These are phyloP conservation scores for Nowickia ferox DNA, from an alignment of 2,888 invertebrate genomes.

Conservation along the genomic window DNA sequence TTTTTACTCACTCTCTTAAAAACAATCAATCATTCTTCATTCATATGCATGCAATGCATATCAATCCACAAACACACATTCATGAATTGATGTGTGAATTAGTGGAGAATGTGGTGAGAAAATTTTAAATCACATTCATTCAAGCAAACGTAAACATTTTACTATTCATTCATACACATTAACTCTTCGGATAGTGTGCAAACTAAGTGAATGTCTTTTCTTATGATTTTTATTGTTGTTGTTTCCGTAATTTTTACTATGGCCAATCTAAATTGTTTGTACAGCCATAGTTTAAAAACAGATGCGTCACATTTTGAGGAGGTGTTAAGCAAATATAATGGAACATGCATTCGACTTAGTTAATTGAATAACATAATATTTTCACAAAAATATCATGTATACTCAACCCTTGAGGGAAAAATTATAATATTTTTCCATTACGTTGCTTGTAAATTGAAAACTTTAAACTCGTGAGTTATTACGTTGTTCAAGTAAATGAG, in stretches of 20 bases:
- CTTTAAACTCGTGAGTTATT: too few species aligned
- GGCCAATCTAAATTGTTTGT: conserved; percentile 63
- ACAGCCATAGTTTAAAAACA: conserved; percentile 57
- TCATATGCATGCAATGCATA: conserved; percentile 43
- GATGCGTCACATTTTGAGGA: conserved; percentile 26
- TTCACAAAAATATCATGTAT: too few species aligned
- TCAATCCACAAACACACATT: conserved; percentile 16
- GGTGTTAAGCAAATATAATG: conserved; percentile 9
- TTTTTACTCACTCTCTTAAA: conserved; percentile 58
- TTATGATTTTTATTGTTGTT: conserved; percentile 45
- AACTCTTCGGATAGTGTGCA: not conserved
- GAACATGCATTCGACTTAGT: not conserved
- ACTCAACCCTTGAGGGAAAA: too few species aligned
- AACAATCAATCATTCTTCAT: conserved; percentile 68
- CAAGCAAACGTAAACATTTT: not conserved
- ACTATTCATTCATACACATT: not conserved
- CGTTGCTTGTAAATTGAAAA: too few species aligned
- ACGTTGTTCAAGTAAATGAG: too few species aligned
- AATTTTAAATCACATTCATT: conserved; percentile 1
- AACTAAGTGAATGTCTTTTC: conserved; percentile 12
- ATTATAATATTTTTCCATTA: too few species aligned
- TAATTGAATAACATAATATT: too few species aligned
- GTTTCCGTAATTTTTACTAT: conserved; percentile 38
- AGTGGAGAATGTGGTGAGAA: conserved; percentile 35
- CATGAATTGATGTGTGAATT: conserved; percentile 41